Conservation (phyloP, 92 coral and sea anemone genomes). For the Porites divaricata region DNA sequence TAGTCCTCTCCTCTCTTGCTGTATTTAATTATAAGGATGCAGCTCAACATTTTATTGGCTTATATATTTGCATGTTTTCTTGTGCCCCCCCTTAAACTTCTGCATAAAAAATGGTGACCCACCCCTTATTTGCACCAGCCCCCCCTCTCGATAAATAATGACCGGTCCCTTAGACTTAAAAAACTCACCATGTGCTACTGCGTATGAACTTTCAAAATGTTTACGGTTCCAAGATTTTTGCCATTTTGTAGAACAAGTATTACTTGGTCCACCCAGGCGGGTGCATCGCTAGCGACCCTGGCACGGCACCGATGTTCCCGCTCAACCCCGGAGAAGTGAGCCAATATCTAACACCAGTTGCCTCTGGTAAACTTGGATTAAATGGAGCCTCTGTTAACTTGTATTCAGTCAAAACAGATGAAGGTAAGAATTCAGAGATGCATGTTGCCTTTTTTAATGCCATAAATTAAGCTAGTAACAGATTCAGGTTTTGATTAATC, state of each 20-base stretch:
- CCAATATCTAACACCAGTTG: not conserved
- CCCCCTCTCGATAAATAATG: no score
- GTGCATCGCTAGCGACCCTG: not conserved
- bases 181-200: no score
- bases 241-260: not conserved
- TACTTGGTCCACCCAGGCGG: not conserved
- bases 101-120: no score
- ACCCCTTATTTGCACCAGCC: no score
- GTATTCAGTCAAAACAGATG: not conserved
- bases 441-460: not conserved
- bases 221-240: no score
- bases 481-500: not conserved
- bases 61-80: no score
- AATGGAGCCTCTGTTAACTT: conserved; percentile 18
- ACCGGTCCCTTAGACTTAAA: no score
- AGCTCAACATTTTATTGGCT: no score
- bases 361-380: conserved; percentile 23
- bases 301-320: not conserved
- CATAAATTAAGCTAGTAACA: not conserved
- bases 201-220: no score
- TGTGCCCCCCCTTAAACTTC: no score
- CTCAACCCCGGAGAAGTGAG: not conserved
- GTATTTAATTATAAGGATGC: no score
- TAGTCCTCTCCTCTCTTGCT: no score
- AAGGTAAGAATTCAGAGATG: conserved; percentile 2